A percentile compares a stretch with the other conserved stretches of the same genome.
These are phyloP conservation scores for Xyliphius kryptos DNA, from an alignment of 2,113 vertebrate species.

Conservation along the genomic window DNA sequence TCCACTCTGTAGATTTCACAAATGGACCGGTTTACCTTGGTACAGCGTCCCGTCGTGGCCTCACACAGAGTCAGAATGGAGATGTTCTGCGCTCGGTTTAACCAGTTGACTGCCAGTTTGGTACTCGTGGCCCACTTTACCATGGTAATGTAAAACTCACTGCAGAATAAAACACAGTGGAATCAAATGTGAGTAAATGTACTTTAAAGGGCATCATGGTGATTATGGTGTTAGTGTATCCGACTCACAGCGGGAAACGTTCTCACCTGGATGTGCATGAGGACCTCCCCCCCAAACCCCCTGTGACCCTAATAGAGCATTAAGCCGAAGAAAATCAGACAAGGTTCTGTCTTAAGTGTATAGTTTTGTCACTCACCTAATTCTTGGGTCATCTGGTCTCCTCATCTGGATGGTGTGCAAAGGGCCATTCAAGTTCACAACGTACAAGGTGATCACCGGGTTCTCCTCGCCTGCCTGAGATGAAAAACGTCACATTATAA, in stretches of 20 bases:
- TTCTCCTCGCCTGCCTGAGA: slow-evolving; percentile 87
- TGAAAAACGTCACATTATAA: not conserved
- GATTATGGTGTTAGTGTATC: too few species aligned
- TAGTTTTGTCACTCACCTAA: slow-evolving; percentile 74
- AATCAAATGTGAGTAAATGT: too few species aligned
- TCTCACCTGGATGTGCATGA: too few species aligned
- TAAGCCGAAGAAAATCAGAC: not conserved
- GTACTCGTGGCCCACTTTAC: slow-evolving; percentile 96
- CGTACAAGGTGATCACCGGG: slow-evolving; percentile 83
- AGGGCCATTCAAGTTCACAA: slow-evolving; percentile 90
- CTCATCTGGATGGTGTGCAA: slow-evolving; percentile 91
- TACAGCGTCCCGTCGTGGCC: slow-evolving; percentile 91
- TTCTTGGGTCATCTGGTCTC: slow-evolving; percentile 82
- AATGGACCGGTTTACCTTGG: slow-evolving; percentile 63
- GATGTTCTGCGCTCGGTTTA: slow-evolving; percentile 93
- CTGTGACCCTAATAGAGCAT: too few species aligned
- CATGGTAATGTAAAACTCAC: slow-evolving; percentile 95
- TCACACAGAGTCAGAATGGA: slow-evolving; percentile 93
- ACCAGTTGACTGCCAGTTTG: slow-evolving; percentile 94
- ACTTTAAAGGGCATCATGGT: too few species aligned
- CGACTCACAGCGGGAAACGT: too few species aligned
- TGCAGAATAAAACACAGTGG: slow-evolving; percentile 46
- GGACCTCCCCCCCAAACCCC: too few species aligned
- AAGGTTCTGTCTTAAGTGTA: too few species aligned
- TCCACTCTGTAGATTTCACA: too few species aligned